Evolutionary conservation across 2,888 invertebrate genomes (phyloP).

Genomic region (Gymnosoma rotundatum): DNA sequence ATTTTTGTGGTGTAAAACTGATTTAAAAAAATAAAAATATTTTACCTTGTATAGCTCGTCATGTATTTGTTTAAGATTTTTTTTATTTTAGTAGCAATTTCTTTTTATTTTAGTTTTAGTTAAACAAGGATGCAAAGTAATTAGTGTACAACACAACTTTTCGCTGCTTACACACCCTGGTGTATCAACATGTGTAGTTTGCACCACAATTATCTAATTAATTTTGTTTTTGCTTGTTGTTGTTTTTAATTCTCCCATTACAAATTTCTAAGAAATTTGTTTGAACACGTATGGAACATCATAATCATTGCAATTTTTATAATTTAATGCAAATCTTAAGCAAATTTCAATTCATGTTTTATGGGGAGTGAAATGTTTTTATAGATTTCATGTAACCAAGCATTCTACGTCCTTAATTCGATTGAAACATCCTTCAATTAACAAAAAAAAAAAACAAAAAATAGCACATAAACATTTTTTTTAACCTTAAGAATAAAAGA

Average conservation of each 20-base stretch:
- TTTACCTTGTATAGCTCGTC: constrained; percentile 45
- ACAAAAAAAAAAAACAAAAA: background rate
- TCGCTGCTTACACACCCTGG: constrained; percentile 65
- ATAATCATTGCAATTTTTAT: constrained; percentile 52
- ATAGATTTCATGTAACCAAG: background rate
- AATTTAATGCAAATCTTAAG: constrained; percentile 49
- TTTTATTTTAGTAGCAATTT: background rate
- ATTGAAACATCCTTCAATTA: constrained; percentile 14
- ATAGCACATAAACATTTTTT: background rate
- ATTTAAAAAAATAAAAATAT: constrained; percentile 18
- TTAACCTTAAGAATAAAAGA: background rate
- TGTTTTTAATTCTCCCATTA: background rate
- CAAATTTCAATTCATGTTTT: constrained; percentile 35
- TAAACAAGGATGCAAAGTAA: constrained; percentile 67
- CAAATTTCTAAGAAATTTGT: constrained; percentile 57
- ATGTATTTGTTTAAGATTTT: constrained; percentile 45
- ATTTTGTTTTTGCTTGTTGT: constrained; percentile 41
- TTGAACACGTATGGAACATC: constrained; percentile 22
- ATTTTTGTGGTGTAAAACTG: constrained; percentile 67
- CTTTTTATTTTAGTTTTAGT: constrained; percentile 39
- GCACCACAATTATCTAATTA: constrained; percentile 68
- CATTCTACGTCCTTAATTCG: constrained; percentile 22
- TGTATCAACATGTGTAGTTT: constrained; percentile 67
- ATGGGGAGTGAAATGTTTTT: constrained; percentile 31
- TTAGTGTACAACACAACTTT: constrained; percentile 68